Conservation (phyloP, 1,140 invertebrate genomes). For the Theocolax elegans region DNA sequence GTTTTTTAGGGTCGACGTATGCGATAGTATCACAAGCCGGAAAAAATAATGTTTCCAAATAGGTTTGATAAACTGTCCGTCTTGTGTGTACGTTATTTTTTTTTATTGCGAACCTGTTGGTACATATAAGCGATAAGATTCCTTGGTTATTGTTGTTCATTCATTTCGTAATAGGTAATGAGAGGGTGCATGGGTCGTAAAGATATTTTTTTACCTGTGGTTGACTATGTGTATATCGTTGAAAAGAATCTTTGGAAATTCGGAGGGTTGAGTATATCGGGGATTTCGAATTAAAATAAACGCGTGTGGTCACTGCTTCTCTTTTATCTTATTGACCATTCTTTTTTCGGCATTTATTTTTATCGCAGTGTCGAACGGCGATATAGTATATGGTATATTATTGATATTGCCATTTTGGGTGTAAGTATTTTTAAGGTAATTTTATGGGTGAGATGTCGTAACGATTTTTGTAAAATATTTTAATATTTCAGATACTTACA, state of each 20-base stretch:
- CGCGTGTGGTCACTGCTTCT: too few relatives aligned
- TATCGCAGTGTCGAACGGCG: too few relatives aligned
- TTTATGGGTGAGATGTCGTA: too few relatives aligned
- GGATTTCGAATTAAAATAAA: not conserved
- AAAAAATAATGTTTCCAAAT: slow-evolving; percentile 41
- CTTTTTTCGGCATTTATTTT: too few relatives aligned
- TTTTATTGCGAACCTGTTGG: slow-evolving; percentile 8
- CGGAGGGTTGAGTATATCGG: not conserved
- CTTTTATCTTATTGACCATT: too few relatives aligned
- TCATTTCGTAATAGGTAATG: not conserved
- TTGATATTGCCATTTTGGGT: too few relatives aligned
- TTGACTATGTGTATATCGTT: slow-evolving; percentile 7
- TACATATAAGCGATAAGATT: slow-evolving; percentile 21
- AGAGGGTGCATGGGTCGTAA: not conserved
- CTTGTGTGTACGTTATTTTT: too few relatives aligned
- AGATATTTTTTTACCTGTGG: slow-evolving; percentile 15
- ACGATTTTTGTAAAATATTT: too few relatives aligned
- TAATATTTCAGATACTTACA: too few relatives aligned
- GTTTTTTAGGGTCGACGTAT: too few relatives aligned
- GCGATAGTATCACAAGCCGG: slow-evolving; percentile 39
- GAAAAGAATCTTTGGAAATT: not conserved
- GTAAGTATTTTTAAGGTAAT: too few relatives aligned
- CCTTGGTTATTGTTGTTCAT: slow-evolving; percentile 25
- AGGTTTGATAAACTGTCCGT: slow-evolving; percentile 20
- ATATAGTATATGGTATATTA: too few relatives aligned